Conservation (phyloP, 1,140 invertebrate genomes). For the Caenorhabditis latens region DNA sequence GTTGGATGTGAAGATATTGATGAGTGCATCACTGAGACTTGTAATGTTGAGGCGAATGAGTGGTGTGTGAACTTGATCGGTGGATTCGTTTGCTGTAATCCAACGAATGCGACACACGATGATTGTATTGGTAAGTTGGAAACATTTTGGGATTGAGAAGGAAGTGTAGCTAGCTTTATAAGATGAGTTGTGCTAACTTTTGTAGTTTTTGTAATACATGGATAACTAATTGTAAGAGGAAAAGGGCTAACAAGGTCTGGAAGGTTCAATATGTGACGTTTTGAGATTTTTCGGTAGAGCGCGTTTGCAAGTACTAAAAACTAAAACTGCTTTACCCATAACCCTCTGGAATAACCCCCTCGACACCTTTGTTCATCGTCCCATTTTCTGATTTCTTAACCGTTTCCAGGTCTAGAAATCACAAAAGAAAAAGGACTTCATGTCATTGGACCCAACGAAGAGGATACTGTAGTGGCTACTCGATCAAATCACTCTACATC, state of each 20-base stretch:
- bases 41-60: conserved; percentile 50
- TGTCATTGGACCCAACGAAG: conserved; percentile 14
- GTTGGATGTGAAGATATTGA: conserved; percentile 71
- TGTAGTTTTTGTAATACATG: no score
- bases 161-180: background rate
- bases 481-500: conserved; percentile 32
- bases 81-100: conserved; percentile 69
- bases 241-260: no score
- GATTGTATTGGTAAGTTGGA: conserved; percentile 53
- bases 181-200: no score
- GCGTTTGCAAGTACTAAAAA: no score
- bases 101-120: conserved; percentile 19
- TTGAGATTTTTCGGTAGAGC: no score
- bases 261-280: no score
- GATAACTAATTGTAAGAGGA: no score
- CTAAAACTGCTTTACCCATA: no score
- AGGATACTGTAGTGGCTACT: conserved; percentile 31
- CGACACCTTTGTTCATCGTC: background rate
- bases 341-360: no score
- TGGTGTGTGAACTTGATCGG: conserved; percentile 72
- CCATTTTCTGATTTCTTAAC: conserved; percentile 28
- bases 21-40: conserved; percentile 65
- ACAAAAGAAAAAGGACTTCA: conserved; percentile 38
- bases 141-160: background rate
- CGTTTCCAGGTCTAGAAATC: conserved; percentile 51